Evolutionary conservation across 2,797 vertebrate genomes (phyloP).

Genomic region (Chiroxiphia lanceolata): DNA sequence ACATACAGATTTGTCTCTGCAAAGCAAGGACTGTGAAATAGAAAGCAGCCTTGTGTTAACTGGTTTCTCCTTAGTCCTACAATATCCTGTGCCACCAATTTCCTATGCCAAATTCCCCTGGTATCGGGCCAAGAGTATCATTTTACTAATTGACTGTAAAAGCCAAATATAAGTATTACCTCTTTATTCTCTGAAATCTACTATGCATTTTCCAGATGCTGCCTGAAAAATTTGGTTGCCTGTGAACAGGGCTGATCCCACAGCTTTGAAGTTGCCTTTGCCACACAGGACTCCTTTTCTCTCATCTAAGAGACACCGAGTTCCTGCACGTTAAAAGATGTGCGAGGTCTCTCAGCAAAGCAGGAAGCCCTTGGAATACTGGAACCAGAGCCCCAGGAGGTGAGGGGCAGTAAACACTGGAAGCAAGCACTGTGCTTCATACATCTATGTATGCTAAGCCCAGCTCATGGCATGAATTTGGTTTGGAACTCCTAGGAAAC

Average conservation of each 20-base stretch:
- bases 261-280: not conserved
- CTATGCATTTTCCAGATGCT: conserved; percentile 11
- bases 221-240: not conserved
- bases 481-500: not conserved
- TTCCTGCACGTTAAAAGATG: fast-evolving
- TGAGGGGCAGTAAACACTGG: not conserved
- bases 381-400: not conserved
- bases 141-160: conserved; percentile 11
- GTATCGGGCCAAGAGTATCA: not conserved
- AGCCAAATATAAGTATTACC: conserved; percentile 18
- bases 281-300: not conserved
- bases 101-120: not conserved
- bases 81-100: not conserved
- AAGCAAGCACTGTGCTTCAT: not conserved
- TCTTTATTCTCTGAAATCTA: not conserved
- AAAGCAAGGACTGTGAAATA: not conserved
- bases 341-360: not conserved
- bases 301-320: not conserved
- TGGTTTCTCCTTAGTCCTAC: not conserved
- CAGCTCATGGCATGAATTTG: not conserved
- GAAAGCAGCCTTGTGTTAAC: not conserved
- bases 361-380: not conserved
- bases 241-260: not conserved
- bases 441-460: fast-evolving
- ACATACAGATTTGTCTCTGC: not conserved